Base-by-base conservation (phyloP, 2,113 vertebrate genomes). In the Petrocephalus microphthalmus region DNA sequence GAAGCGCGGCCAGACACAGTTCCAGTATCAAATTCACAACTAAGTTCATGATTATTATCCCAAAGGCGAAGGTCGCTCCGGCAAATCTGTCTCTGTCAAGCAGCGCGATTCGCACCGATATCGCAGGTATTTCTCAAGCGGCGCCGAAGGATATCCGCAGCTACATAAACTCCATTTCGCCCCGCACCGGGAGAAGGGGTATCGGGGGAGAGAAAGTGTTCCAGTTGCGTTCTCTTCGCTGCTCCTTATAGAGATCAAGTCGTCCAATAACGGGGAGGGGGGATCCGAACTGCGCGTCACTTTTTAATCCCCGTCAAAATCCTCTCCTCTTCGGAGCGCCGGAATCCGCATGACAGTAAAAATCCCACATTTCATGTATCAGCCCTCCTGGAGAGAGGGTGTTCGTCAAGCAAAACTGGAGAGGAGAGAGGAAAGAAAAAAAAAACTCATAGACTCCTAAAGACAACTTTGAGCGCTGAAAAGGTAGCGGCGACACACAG, bases 41-140 rank as follows among this genome's bases (percentile, higher is more conserved):
- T 94, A 94, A 94, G 95, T 95, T 94, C 95, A 95, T 95, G 95
- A 88, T 94, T 94, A 92, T 92, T 92, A 93, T 91, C 93, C 93
- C 94, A 89, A 90, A 89, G 74, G 89, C 88, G 87, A 85, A 89
- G 67, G 86, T 84, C 85, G 88, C 45, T 88, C 52, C 85, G 74
- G 88, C 83, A 42, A 90, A 92, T 91, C 88, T 53, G 89, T 86
- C 88, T 89, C 67, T 84, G 29, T 89, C 88, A 84, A 85, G 45
- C 91, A 71, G 88, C 60, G 67, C 49, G 45, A 83, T 47, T 49
- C 88, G n/a, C 67, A n/a, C 49, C 33, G 47, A 83, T 85, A 54
- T 53, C 29, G 22, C 29, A 85, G 81, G 8, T 67, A 64, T 85
- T 85, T 85, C 84, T 25, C 51, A 53, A 54, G n/a, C 52, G 86